Percentiles rank a stretch among this genome's conserved stretches.
These are phyloP conservation scores for Sesia bembeciformis DNA, from an alignment of 2,888 invertebrate genomes.

Conservation along the genomic window DNA sequence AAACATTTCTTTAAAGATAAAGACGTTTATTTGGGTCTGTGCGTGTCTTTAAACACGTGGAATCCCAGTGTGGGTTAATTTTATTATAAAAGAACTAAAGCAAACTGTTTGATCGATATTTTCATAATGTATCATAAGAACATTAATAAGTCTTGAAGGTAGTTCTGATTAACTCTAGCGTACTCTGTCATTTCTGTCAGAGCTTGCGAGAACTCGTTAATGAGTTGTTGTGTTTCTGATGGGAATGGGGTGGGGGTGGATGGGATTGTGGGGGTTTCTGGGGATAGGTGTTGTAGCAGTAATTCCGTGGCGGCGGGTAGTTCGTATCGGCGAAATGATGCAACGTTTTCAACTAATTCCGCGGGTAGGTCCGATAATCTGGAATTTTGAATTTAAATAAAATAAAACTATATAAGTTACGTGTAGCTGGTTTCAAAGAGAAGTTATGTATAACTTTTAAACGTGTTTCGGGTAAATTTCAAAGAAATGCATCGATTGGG, in stretches of 20 bases:
- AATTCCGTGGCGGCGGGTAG: constrained; percentile 30
- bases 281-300: constrained; percentile 25
- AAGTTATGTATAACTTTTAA: too few relatives aligned
- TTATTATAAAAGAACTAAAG: not conserved
- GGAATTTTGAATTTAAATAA: too few relatives aligned
- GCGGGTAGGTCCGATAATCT: too few relatives aligned
- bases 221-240: not conserved
- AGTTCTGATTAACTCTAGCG: constrained; percentile 26
- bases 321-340: constrained; percentile 46
- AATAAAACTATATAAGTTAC: too few relatives aligned
- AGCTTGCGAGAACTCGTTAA: constrained; percentile 7
- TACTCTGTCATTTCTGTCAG: constrained; percentile 9
- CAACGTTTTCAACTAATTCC: constrained; percentile 13
- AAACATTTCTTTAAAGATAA: too few relatives aligned
- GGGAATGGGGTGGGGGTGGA: not conserved
- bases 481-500: too few relatives aligned
- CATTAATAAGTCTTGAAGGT: constrained; percentile 36
- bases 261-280: not conserved
- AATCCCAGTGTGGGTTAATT: too few relatives aligned
- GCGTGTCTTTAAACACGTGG: too few relatives aligned
- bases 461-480: too few relatives aligned
- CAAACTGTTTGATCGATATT: not conserved
- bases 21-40: too few relatives aligned
- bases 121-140: constrained; percentile 7
- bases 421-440: too few relatives aligned